Base-by-base conservation (phyloP, 2,888 invertebrate species). In the Mythimna loreyi region DNA sequence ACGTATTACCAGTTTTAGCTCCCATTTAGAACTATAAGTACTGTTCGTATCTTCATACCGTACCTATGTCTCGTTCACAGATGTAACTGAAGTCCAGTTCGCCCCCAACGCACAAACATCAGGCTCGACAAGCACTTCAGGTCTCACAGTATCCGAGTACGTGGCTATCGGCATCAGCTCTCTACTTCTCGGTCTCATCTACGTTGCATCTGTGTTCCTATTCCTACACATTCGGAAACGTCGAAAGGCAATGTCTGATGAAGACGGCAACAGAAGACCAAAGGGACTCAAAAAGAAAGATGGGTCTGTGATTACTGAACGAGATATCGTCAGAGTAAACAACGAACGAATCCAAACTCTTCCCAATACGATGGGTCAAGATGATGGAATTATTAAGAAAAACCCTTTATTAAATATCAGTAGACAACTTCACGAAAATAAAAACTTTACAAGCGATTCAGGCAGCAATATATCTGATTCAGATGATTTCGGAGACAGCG, bases 161-260 rank as follows among this genome's bases (percentile, higher is more conserved):
- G 97, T 98, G 25, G 98, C 98, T 0, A 98, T 98, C 69, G 98
- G 98, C 40, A 96, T 98, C 57, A 98, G 98, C 84, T 98, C 98
- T 23, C 96, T 98, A 23, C 95, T 98, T n/a, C 95, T 98, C n/a
- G 98, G 98, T 0, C 96, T 98, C 43, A 97, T 98, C 83, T 98
- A 98, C 91, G 97, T 98, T 23, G 98, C 98, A 0, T 98, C 98
- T 7, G 98, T 98, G 28, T 97, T 98, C 73, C 96, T 98, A 19
- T 98, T 98, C 88, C 91, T 98, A 56, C 98, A 98, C 89, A 97
- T 98, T 78, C 96, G 97, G 84, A 97, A 97, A 91, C 96, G 97
- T 50, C 96, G 97, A 81, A 93, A 89, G 87, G 95, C 87, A 81
- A 89, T 96, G 81, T 91, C 96, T 75, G 89, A 96, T 89, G 92